Evolutionary conservation across 1,140 invertebrate genomes (phyloP), one percentile per base, ranked within the genome.

Genomic region (Macrosteles quadrilineatus): DNA sequence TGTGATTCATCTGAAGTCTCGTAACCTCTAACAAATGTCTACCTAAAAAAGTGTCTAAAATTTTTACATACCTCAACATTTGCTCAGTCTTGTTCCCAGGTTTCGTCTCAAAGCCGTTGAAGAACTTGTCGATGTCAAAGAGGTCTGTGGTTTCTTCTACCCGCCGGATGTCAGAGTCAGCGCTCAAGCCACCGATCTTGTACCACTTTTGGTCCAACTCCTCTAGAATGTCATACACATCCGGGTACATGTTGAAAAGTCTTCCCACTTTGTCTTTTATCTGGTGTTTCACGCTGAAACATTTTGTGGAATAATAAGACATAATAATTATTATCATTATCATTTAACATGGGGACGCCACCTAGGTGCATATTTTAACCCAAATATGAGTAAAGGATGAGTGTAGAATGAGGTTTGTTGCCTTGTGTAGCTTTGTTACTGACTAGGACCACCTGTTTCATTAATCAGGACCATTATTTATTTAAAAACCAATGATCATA

Each of bases 281-380:
- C 21, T 50, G 47, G 47, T 50, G 47, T 21, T 50, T 50, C 47
- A 50, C 47, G n/a, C 47, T 50, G 47, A 4, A 50, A 50, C 14
- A 50, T 50, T 4, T 9, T 19, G 4, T 4, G 14, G n/a, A 19
- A 19, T 9, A 40, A 9, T 9, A 40, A 40, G 17, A 40, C 36
- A 40, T 17, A 40, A 40, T 17, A 40, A 17, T 6, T 40, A 40
- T 17, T n/a, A n/a, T n/a, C n/a, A n/a, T n/a, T n/a, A n/a, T n/a
- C n/a, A n/a, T n/a, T n/a, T n/a, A n/a, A n/a, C n/a, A n/a, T n/a
- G n/a, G n/a, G n/a, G n/a, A n/a, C n/a, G n/a, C n/a, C n/a, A n/a
- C n/a, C n/a, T n/a, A n/a, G n/a, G n/a, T n/a, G n/a, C n/a, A n/a
- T n/a, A n/a, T n/a, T n/a, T n/a, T n/a, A n/a, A n/a, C n/a, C n/a